Base-by-base conservation (phyloP, 2,888 invertebrate genomes). In the Drymonia ruficornis region DNA sequence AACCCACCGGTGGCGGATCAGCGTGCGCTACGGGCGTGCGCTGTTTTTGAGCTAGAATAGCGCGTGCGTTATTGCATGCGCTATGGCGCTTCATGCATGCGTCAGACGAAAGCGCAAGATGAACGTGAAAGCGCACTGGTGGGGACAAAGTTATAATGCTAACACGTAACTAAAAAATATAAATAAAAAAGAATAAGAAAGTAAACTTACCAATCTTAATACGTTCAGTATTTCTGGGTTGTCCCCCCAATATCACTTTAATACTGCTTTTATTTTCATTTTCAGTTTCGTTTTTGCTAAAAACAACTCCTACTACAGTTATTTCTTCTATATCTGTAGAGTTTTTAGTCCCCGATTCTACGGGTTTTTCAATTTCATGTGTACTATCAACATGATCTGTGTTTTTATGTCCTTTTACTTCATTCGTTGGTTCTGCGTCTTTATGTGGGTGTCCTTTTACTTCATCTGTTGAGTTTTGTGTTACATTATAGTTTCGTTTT, bases 111-210 rank as follows among this genome's bases (percentile, higher is more conserved):
- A n/a, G n/a, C n/a, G n/a, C n/a, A n/a, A n/a, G n/a, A n/a, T n/a
- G n/a, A n/a, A n/a, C n/a, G n/a, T n/a, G n/a, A n/a, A n/a, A n/a
- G n/a, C n/a, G n/a, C n/a, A n/a, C 23, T 23, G 23, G 5, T 23
- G 23, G 23, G 23, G n/a, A n/a, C n/a, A n/a, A n/a, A n/a, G n/a
- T n/a, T n/a, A n/a, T n/a, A n/a, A n/a, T n/a, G n/a, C n/a, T n/a
- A n/a, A n/a, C n/a, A n/a, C n/a, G 52, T 6, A 69, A 40, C 19
- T 0, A 49, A 28, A 31, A 2, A 5, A 29, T 40, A 7, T 28
- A 2, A 28, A 28, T 28, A 0, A 28, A 2, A 23, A 23, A 23
- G 3, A 31, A 11, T 31, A 31, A 31, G 31, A 31, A 0, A 31
- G 3, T 31, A 11, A 34, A n/a, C n/a, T 28, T 40, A 9, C 15